These are phyloP conservation scores for Pseudococcus jackbeardsleyi DNA, from an alignment of 2,888 invertebrate genomes.

Conservation along the genomic window DNA sequence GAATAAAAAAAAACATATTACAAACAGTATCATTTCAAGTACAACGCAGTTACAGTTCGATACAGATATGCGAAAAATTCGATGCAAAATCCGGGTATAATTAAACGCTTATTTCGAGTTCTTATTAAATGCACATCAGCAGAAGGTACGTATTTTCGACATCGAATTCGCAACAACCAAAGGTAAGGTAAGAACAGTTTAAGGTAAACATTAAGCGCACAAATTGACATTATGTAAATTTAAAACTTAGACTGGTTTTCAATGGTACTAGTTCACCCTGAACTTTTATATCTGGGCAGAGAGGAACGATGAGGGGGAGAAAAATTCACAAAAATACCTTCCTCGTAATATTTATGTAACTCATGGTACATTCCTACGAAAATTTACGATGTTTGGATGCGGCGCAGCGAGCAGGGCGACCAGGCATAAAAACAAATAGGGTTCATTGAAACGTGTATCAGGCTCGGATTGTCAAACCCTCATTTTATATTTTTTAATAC, in stretches of 20 bases:
- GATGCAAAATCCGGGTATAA: not conserved
- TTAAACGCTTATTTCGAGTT: not conserved
- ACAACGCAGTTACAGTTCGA: not conserved
- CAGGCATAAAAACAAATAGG: constrained; percentile 27
- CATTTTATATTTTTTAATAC: constrained; percentile 41
- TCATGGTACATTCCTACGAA: not conserved
- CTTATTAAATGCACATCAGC: not conserved
- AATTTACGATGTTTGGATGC: not conserved
- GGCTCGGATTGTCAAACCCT: constrained; percentile 18
- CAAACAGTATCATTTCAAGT: not conserved
- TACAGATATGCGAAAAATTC: not conserved
- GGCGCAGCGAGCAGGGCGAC: not conserved
- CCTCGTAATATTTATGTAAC: not conserved
- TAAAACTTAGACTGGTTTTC: constrained; percentile 30
- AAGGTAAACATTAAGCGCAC: not conserved
- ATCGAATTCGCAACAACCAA: not conserved
- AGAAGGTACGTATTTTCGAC: not conserved
- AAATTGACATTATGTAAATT: constrained; percentile 31
- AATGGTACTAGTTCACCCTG: constrained; percentile 36
- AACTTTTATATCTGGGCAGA: not conserved
- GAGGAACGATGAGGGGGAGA: not conserved
- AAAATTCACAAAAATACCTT: constrained; percentile 30
- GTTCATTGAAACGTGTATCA: constrained; percentile 42
- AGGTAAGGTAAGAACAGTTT: not conserved
- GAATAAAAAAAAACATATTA: not conserved